Evolutionary conservation across 2,888 invertebrate genomes (phyloP).

Genomic region (Unio pictorum): DNA sequence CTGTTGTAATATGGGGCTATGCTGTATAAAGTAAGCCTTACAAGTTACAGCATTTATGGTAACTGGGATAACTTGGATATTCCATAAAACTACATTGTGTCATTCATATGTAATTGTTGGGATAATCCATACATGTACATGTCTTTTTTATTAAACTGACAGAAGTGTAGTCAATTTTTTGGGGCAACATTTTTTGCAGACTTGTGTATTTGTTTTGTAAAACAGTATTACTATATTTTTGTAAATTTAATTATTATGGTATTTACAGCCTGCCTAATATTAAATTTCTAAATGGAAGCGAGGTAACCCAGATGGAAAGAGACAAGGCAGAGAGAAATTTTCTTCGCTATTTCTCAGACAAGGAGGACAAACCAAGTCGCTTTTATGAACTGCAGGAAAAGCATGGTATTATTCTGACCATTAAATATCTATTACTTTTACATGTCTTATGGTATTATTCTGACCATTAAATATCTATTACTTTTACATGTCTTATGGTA

Average conservation of each 20-base stretch:
- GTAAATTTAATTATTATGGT: slow-evolving; percentile 1
- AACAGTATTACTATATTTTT: not conserved
- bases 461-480: not conserved
- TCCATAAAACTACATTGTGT: no score
- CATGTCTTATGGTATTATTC: slow-evolving; percentile 53
- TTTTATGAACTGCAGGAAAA: slow-evolving; percentile 51
- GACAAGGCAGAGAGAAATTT: slow-evolving; percentile 58
- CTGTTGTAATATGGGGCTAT: no score
- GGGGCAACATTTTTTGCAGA: not conserved
- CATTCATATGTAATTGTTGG: no score
- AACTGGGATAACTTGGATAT: no score
- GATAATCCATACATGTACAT: no score
- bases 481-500: slow-evolving; percentile 37
- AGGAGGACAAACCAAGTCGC: slow-evolving; percentile 44
- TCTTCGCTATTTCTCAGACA: slow-evolving; percentile 52
- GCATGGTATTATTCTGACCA: slow-evolving; percentile 45
- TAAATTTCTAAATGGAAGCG: slow-evolving; percentile 58
- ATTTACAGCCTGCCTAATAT: slow-evolving; percentile 57
- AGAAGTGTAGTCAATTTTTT: not conserved
- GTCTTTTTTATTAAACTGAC: no score
- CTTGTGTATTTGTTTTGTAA: not conserved
- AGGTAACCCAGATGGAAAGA: slow-evolving; percentile 53
- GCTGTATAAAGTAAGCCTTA: no score
- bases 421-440: not conserved
- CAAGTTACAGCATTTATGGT: no score